These are phyloP conservation scores for Nymphalis urticae DNA, from an alignment of 2,888 invertebrate genomes.

Conservation along the genomic window DNA sequence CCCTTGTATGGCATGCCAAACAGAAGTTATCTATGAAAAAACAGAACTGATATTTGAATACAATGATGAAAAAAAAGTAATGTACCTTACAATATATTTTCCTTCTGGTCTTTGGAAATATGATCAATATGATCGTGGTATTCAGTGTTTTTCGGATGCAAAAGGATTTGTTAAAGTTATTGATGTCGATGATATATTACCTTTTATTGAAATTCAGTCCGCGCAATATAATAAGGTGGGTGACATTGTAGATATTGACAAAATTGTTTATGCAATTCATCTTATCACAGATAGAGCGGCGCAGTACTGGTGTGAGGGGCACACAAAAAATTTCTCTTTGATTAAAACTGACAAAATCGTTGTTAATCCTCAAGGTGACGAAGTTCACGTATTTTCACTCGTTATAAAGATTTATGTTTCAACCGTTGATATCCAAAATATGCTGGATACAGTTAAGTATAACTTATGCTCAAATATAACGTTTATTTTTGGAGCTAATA, in stretches of 20 bases:
- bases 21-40: slow-evolving; percentile 53
- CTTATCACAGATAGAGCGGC: slow-evolving; percentile 79
- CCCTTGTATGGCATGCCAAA: slow-evolving; percentile 70
- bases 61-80: slow-evolving; percentile 50
- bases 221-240: slow-evolving; percentile 25
- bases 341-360: slow-evolving; percentile 76
- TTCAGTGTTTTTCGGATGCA: slow-evolving; percentile 84
- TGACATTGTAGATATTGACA: slow-evolving; percentile 48
- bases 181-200: slow-evolving; percentile 59
- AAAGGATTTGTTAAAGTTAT: slow-evolving; percentile 75
- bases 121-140: slow-evolving; percentile 66
- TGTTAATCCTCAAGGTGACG: slow-evolving; percentile 67
- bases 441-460: slow-evolving; percentile 44
- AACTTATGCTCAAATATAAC: slow-evolving; percentile 50
- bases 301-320: slow-evolving; percentile 85
- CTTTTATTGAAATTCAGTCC: slow-evolving; percentile 46
- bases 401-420: slow-evolving; percentile 52
- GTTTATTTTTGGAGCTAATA: slow-evolving; percentile 60
- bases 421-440: slow-evolving; percentile 46
- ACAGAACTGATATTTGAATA: slow-evolving; percentile 66
- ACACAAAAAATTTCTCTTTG: slow-evolving; percentile 75
- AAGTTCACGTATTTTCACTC: slow-evolving; percentile 67
- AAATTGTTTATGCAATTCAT: slow-evolving; percentile 76
- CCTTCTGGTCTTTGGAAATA: slow-evolving; percentile 79
- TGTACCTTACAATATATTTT: slow-evolving; percentile 79